Conservation (phyloP, 2,797 vertebrate genomes). For the Neosilurus mollespiculum region DNA sequence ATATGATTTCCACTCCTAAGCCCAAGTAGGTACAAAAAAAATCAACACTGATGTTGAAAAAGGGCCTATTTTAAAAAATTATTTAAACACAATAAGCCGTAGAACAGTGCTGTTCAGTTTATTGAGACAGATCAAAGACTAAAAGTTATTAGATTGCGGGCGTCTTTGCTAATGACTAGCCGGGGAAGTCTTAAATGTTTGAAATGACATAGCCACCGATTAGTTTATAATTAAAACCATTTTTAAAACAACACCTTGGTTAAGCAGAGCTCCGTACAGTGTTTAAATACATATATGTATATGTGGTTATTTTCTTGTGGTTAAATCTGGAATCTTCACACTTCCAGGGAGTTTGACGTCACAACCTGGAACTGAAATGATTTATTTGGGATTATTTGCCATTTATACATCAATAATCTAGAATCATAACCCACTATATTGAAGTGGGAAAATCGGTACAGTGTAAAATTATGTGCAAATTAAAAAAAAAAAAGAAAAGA, state of each 20-base stretch:
- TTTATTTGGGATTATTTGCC: background rate
- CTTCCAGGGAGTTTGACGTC: background rate
- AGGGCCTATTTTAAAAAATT: background rate
- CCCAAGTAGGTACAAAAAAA: background rate
- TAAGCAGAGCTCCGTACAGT: background rate
- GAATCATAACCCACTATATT: background rate
- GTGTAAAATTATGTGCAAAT: background rate
- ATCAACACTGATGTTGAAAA: background rate
- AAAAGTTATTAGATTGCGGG: background rate
- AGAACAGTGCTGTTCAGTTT: background rate
- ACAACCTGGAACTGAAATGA: background rate
- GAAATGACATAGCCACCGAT: background rate
- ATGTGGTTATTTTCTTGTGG: background rate
- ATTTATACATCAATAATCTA: background rate
- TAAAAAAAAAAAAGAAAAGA: background rate
- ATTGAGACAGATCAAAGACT: background rate
- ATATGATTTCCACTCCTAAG: background rate
- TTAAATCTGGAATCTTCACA: background rate
- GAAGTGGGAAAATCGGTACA: background rate
- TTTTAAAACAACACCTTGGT: background rate
- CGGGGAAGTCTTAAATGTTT: background rate
- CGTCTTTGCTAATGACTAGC: background rate
- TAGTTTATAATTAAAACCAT: background rate
- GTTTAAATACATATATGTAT: background rate
- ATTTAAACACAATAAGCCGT: background rate